Base-by-base conservation (phyloP, 2,113 vertebrate genomes). In the Erythrocercus mccallii region DNA sequence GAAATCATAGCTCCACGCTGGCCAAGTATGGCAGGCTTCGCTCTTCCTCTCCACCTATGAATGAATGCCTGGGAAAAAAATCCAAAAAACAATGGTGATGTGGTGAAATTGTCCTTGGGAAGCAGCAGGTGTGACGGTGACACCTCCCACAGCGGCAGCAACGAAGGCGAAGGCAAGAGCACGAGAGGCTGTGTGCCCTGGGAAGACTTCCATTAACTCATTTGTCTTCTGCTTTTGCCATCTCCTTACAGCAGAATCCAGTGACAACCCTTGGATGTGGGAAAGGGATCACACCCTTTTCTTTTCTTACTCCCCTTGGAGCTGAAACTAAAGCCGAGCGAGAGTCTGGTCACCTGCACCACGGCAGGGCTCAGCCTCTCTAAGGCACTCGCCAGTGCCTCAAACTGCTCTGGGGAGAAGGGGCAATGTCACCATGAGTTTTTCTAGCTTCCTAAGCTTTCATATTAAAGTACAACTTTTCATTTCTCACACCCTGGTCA, bases 1-100 rank as follows among this genome's bases (percentile, higher is more conserved):
- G 87, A 97, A 94, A 95, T 89, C 95, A 93, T 16, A 94, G 90
- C 90, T 93, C 51, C 81, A 73, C 1, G 5, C 40, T 64, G 72
- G 82, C 78, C 71, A 64, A 87, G 80, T 4, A 78, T 60, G 93
- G 62, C 57, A 85, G 44, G 48, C 86, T 68, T 48, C 62, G 11
- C 60, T 51, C 81, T 69, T 69, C 57, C 40, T 42, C 40, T 56
- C 38, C 62, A 69, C 72, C 74, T 80, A 33, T 15, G 65, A 60
- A 60, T 11, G 50, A 86, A 83, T 44, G 48, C 15, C 65, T 21
- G 47, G 45, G 72, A 12, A 60, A 86, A 61, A 45, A 35, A 5
- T 1, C 15, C 44, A 6, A 66, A 42, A 68, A 11, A 80, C 72
- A 95, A 93, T 94, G 95, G 53, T 92, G 92, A 94, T 5, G 5